Evolutionary conservation across 2,888 invertebrate genomes (phyloP), one percentile per base, ranked within the genome.

Genomic region (Podabrus alpinus): DNA sequence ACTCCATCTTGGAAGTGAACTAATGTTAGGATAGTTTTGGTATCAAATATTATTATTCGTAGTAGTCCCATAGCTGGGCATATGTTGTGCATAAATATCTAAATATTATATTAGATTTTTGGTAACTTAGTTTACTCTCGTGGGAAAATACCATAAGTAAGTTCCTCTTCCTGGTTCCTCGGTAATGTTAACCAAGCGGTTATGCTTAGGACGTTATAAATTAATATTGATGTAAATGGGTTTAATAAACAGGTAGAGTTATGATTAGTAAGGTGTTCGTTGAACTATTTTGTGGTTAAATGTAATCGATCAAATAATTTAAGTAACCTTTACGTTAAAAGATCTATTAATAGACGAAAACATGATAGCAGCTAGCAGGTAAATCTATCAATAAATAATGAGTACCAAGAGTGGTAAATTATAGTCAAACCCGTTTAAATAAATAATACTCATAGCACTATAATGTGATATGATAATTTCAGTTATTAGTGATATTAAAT

Each of bases 401-500:
- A 74, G 69, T 15, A 59, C 59, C 25, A 59, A 45, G 60, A 62
- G 66, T 68, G 59, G 61, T 73, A 78, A 78, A 79, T 71, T 79
- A 78, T 75, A 78, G 73, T 81, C 81, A 80, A 77, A 73, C 77
- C 79, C 79, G 80, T 79, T 81, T 82, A 81, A 82, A 82, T 82
- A 82, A 82, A 82, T 82, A 82, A 82, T 82, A 78, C 77, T 79
- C 79, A 80, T 80, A 80, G 81, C 81, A 81, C 79, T 76, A 80
- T 77, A 80, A 82, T 81, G 80, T 80, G 82, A 82, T 82, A 82
- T 81, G 82, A 82, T 82, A 82, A 82, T 82, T 79, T 79, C 81
- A 77, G 82, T 82, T 81, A 82, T 82, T 82, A 82, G 76, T 75
- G 79, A 79, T 79, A 82, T 81, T 82, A 81, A 82, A 82, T 81